Base-by-base conservation (phyloP, 2,113 vertebrate genomes). In the Xiphophorus maculatus region DNA sequence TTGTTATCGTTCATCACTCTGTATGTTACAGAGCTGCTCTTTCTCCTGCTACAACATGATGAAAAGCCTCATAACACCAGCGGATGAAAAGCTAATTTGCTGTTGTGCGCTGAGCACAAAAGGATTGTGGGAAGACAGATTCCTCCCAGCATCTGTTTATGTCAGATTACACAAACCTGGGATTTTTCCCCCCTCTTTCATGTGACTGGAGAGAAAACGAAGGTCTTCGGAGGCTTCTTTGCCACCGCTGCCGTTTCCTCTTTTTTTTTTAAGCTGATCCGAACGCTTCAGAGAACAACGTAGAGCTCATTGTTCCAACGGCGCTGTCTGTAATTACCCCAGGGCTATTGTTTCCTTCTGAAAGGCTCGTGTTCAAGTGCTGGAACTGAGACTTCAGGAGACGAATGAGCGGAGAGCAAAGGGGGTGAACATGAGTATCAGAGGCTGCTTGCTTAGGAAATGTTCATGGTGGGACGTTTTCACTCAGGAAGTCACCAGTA, bases 141-240 rank as follows among this genome's bases (percentile, higher is more conserved):
- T 63, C 48, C 35, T 77, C 74, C 69, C 74, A 75, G 74, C 86
- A 32, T 86, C 80, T 88, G 88, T 85, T 88, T 82, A 42, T 84
- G 89, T 83, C 77, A 63, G 87, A 92, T 91, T 90, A 91, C 76
- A 81, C 48, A 80, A 86, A 72, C 75, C 73, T 88, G 77, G 30
- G 5, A n/a, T 42, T 62, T 74, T 51, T 71, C 27, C 13, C 13
- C 62, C 33, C 32, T 29, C 28, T 66, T 69, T 48, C 32, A 29
- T 75, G 17, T 61, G 73, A 70, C 64, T 74, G 58, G 29, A 77
- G 58, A 83, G 48, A 84, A 84, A 82, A 68, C 63, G 35, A 27
- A 63, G 25, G 42, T 68, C 71, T 63, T 70, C 42, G 71, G 75
- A 78, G 69, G 54, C 33, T 37, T 48, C 44, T 69, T 42, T 27